Conservation (phyloP, 2,888 invertebrate genomes). For the Sepiola atlantica region DNA sequence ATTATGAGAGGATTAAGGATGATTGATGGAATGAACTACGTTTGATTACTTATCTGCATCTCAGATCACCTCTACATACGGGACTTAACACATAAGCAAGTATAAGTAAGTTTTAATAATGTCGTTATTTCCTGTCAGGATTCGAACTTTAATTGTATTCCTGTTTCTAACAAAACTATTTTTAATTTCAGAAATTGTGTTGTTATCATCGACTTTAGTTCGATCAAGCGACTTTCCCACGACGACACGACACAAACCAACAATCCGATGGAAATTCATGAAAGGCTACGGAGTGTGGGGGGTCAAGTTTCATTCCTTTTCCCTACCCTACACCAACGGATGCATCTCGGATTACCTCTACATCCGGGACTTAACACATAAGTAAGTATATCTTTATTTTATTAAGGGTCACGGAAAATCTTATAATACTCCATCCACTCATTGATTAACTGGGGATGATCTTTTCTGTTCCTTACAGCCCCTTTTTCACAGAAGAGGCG, state of each 20-base stretch:
- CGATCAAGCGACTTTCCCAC: not conserved
- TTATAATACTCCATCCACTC: no score
- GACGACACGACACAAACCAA: not conserved
- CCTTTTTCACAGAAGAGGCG: not conserved
- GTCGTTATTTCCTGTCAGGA: no score
- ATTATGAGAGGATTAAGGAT: no score
- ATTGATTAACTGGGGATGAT: not conserved
- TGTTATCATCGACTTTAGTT: not conserved
- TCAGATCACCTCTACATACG: no score
- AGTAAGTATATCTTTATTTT: slow-evolving; percentile 16
- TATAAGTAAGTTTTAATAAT: no score
- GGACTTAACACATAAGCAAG: no score
- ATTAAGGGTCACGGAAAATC: not conserved
- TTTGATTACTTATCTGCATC: no score
- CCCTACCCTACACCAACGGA: not conserved
- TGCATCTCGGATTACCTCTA: not conserved
- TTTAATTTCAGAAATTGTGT: not conserved
- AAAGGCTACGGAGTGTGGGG: not conserved
- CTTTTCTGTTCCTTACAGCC: not conserved
- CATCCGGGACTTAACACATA: not conserved
- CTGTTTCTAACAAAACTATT: no score
- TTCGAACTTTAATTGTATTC: no score
- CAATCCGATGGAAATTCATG: slow-evolving; percentile 40
- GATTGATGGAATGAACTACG: no score
- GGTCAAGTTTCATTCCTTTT: slow-evolving; percentile 14